A percentile compares a stretch with the other conserved stretches of the same genome.
phyloP scores from a whole-genome alignment of 2,113 vertebrate species.

The Corythornis vintsioides region DNA sequence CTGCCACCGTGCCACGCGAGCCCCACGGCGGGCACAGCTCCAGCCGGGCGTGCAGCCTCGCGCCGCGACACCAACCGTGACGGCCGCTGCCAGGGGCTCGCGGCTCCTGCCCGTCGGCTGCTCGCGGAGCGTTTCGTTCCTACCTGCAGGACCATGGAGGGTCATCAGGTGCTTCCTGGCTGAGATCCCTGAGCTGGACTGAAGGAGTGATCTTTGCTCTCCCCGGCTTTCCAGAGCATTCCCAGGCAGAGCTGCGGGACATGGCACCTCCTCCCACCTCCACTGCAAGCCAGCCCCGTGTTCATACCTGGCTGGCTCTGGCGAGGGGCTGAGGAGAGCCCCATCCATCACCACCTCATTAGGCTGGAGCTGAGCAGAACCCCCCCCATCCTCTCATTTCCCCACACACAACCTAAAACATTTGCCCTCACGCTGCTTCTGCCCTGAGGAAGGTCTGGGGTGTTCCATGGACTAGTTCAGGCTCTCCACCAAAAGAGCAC shows the following conservation, averaged over 20 bases:
- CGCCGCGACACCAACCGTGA: neutral
- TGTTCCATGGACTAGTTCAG: neutral
- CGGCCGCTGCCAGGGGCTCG: fast-evolving
- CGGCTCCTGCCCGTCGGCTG: neutral
- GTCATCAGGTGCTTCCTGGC: neutral
- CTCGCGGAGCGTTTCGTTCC: neutral
- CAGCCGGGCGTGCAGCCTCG: fast-evolving
- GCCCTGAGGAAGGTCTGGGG: neutral
- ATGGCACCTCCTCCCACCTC: neutral
- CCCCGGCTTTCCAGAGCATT: fast-evolving
- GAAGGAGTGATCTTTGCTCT: neutral
- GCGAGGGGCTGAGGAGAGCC: neutral
- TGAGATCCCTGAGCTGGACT: neutral
- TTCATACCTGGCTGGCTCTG: neutral
- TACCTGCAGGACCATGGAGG: neutral
- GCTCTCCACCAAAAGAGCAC: neutral
- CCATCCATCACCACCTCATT: too few species aligned
- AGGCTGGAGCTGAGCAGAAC: neutral
- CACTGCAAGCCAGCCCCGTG: fast-evolving
- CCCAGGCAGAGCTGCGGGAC: neutral
- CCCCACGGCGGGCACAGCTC: fast-evolving
- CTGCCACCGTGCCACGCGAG: neutral
- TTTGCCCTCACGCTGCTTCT: neutral
- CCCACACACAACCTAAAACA: neutral
- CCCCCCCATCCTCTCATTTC: neutral